phyloP scores from a whole-genome alignment of 2,113 vertebrate genomes.

The Prunella himalayana region DNA sequence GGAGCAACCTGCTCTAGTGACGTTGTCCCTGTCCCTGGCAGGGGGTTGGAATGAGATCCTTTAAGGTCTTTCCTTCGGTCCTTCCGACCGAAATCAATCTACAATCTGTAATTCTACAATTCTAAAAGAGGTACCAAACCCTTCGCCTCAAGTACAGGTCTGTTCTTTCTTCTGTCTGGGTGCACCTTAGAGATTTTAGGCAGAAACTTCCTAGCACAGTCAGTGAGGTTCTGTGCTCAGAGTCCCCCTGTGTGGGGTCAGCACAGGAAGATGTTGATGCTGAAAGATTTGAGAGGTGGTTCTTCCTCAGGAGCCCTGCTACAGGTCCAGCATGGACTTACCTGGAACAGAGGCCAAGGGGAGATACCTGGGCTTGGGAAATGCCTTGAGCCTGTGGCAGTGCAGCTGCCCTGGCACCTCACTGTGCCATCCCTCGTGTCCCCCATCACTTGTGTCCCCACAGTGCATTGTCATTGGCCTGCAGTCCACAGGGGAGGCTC shows the following conservation, averaged over 20 bases:
- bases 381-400: background rate
- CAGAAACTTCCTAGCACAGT: background rate
- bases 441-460: background rate
- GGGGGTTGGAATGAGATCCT: background rate
- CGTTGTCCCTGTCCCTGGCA: background rate
- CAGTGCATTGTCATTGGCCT: constrained; percentile 95
- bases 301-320: background rate
- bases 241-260: background rate
- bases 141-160: background rate
- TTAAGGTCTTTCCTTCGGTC: no score
- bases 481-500: constrained; percentile 95
- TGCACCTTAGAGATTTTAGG: background rate
- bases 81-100: background rate
- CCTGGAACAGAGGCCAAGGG: background rate
- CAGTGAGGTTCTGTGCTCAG: background rate
- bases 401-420: background rate
- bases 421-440: background rate
- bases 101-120: background rate
- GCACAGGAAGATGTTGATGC: rapidly evolving
- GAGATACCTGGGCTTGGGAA: background rate
- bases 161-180: background rate
- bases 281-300: background rate
- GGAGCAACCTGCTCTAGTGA: background rate
- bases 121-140: background rate
- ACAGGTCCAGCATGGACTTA: rapidly evolving